Evolutionary conservation across 2,113 vertebrate species (phyloP).

Genomic region (Brachyhypopomus gauderio): DNA sequence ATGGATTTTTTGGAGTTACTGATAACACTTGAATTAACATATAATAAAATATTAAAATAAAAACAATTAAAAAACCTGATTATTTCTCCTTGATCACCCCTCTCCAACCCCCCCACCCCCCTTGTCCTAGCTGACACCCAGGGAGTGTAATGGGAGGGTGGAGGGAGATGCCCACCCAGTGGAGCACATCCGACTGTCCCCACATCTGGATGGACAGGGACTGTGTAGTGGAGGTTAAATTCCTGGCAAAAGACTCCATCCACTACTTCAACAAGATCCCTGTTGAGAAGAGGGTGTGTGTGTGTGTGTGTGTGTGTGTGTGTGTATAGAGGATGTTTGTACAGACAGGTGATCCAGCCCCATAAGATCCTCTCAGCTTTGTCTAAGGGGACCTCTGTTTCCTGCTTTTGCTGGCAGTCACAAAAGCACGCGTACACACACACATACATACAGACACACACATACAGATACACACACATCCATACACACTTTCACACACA

Average conservation of each 20-base stretch:
- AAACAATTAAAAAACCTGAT: neutral
- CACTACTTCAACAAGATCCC: constrained; percentile 98
- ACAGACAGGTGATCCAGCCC: constrained; percentile 65
- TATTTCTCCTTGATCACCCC: neutral
- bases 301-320: constrained; percentile 44
- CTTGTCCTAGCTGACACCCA: constrained; percentile 84
- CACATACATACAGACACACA: neutral
- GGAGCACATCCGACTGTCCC: constrained; percentile 91
- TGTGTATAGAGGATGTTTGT: constrained; percentile 59
- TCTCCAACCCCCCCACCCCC: neutral
- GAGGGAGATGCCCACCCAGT: constrained; percentile 97
- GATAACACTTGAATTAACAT: too few species aligned
- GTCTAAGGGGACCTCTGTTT: constrained; percentile 62
- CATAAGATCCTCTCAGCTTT: constrained; percentile 58
- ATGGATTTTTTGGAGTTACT: too few species aligned
- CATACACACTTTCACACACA: constrained; percentile 12
- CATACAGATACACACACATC: neutral
- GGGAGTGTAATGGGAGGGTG: constrained; percentile 97
- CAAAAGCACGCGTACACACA: constrained; percentile 1
- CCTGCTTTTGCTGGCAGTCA: constrained; percentile 56
- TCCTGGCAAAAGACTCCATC: constrained; percentile 96
- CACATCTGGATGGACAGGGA: constrained; percentile 90
- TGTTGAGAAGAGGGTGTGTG: constrained; percentile 93
- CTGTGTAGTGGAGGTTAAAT: constrained; percentile 95
- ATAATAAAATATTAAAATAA: too few species aligned